Percentiles rank a stretch among this genome's conserved stretches.
These are phyloP conservation scores for Pelvicachromis taeniatus DNA, from an alignment of 2,113 vertebrate genomes.

Conservation along the genomic window DNA sequence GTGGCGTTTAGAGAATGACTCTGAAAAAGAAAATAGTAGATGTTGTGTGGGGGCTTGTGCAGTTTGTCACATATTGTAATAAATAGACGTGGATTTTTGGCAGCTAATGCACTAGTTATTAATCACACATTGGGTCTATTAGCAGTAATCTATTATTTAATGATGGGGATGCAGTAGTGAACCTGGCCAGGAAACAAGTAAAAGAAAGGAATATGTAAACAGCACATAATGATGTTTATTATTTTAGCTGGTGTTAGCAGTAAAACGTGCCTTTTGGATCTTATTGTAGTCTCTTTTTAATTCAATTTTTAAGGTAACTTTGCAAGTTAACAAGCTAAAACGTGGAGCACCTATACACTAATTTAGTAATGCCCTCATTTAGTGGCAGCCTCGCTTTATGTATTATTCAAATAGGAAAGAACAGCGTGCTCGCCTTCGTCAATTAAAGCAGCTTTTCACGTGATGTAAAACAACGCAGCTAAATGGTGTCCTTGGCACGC, in stretches of 20 bases:
- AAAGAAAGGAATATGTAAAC: background rate
- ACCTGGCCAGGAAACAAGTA: background rate
- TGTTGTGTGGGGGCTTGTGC: slow-evolving; percentile 13
- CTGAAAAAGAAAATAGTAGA: background rate
- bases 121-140: background rate
- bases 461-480: background rate
- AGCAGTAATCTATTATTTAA: slow-evolving; percentile 13
- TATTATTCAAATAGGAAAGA: background rate
- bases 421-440: background rate
- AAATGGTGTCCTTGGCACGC: slow-evolving; percentile 19
- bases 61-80: slow-evolving; percentile 29
- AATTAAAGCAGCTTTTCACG: background rate
- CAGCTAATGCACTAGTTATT: slow-evolving; percentile 20
- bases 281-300: background rate
- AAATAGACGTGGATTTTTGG: slow-evolving; percentile 6
- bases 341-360: background rate
- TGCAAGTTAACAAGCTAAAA: background rate
- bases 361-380: background rate
- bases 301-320: background rate
- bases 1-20: background rate
- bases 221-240: background rate
- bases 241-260: background rate
- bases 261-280: background rate
- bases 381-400: background rate
- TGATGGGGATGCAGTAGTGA: background rate